A percentile compares a stretch with the other conserved stretches of the same genome.
These are phyloP conservation scores for Leucoraja erinaceus DNA, from an alignment of 2,113 vertebrate species.

Conservation along the genomic window DNA sequence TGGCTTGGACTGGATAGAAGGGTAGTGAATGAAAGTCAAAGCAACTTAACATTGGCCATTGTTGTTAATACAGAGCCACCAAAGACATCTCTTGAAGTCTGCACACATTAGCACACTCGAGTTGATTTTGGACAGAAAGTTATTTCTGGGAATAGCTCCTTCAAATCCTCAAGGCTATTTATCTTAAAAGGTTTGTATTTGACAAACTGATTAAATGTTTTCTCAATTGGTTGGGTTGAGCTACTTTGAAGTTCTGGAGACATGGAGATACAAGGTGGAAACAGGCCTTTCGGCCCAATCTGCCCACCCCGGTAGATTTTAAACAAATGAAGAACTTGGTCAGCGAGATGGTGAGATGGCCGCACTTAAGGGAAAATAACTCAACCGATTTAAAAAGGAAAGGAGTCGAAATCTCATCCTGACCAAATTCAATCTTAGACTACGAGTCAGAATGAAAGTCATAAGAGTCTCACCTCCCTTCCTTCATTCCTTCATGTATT, in stretches of 20 bases:
- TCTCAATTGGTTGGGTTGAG: neutral
- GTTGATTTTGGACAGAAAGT: neutral
- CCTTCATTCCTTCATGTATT: neutral
- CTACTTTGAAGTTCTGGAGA: neutral
- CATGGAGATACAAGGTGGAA: neutral
- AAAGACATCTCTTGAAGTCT: neutral
- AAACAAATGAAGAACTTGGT: neutral
- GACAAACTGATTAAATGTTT: conserved; percentile 7
- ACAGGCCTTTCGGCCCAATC: too few species aligned
- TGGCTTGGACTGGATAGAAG: neutral
- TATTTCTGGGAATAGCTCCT: neutral
- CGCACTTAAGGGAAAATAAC: neutral
- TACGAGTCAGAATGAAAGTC: neutral
- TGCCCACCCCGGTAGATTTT: neutral
- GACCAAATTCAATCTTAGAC: neutral
- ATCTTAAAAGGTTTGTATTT: neutral
- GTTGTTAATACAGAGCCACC: neutral
- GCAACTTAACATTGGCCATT: neutral
- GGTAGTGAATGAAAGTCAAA: neutral
- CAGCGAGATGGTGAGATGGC: neutral
- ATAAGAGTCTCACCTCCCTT: neutral
- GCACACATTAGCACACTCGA: neutral
- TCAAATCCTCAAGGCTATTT: neutral
- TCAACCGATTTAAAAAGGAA: neutral
- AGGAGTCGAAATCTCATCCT: neutral